Conservation (phyloP, 1,140 invertebrate genomes). For the Ephestia elutella region DNA sequence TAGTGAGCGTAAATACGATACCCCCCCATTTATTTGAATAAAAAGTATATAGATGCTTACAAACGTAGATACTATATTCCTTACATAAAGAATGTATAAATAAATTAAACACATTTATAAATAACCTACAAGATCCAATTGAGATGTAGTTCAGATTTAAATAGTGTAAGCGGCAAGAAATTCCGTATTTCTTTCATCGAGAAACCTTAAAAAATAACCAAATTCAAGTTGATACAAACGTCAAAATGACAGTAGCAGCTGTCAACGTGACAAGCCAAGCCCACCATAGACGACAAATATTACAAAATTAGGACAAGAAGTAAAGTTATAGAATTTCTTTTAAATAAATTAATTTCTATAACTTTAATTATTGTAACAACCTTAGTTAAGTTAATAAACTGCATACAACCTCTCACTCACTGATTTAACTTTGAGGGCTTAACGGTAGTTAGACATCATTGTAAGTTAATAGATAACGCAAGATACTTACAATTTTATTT, state of each 20-base stretch:
- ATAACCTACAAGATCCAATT: too few relatives aligned
- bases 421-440: neutral
- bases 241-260: neutral
- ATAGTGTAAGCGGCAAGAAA: neutral
- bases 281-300: neutral
- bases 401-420: neutral
- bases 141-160: neutral
- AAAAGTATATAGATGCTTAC: too few relatives aligned
- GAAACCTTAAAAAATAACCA: neutral
- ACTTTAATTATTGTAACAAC: neutral
- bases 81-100: neutral
- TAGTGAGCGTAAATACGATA: too few relatives aligned
- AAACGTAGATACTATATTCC: too few relatives aligned
- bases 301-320: neutral
- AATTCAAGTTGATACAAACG: neutral
- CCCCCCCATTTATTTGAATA: too few relatives aligned
- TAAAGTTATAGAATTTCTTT: neutral
- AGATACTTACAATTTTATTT: neutral
- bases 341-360: neutral
- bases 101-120: neutral
- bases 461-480: neutral
- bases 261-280: slow-evolving; percentile 1
- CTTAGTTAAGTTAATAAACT: neutral
- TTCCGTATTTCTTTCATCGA: neutral
- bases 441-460: neutral